Conservation (phyloP, 2,888 invertebrate genomes). For the Volucella bombylans region DNA sequence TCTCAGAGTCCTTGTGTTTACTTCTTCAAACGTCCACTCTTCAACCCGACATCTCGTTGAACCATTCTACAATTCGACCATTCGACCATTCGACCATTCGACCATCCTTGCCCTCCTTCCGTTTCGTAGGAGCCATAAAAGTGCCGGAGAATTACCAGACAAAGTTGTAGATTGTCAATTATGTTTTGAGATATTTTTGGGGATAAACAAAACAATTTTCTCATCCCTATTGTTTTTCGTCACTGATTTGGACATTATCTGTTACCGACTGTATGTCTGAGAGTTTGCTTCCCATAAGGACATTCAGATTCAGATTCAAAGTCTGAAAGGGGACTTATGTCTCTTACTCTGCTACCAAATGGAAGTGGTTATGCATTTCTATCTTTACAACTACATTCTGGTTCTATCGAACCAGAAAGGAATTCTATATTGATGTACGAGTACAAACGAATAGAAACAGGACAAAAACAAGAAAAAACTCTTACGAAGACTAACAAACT, state of each 20-base stretch:
- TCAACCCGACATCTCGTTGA: no score
- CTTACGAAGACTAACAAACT: no score
- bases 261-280: background rate
- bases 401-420: conserved; percentile 32
- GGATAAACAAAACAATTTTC: conserved; percentile 65
- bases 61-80: no score
- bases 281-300: background rate
- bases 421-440: conserved; percentile 24
- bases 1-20: background rate
- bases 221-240: conserved; percentile 25
- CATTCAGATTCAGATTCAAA: background rate
- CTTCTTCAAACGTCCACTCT: no score
- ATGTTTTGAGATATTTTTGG: conserved; percentile 37
- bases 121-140: background rate
- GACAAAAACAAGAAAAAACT: background rate
- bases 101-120: no score
- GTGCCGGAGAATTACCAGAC: conserved; percentile 12
- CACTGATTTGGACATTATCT: conserved; percentile 9
- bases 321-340: background rate
- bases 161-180: conserved; percentile 67
- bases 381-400: background rate
- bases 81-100: no score
- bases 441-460: conserved; percentile 23
- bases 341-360: background rate
- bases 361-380: conserved; percentile 23